phyloP scores from a whole-genome alignment of 2,113 vertebrate species.

The Pelodiscus sinensis region DNA sequence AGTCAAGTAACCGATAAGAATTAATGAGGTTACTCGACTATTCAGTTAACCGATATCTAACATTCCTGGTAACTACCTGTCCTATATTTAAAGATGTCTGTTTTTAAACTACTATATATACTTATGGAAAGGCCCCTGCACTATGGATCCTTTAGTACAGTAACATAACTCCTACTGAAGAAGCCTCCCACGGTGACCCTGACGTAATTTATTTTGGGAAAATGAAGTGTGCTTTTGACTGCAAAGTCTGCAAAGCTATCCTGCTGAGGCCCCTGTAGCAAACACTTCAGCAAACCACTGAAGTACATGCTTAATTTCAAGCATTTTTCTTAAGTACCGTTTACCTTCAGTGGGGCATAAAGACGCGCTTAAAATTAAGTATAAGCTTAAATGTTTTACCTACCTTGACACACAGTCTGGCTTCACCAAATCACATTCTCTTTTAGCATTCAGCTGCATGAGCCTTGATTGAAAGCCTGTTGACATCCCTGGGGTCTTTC shows the following conservation, averaged over 20 bases:
- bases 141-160: background rate
- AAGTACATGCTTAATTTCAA: background rate
- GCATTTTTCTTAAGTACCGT: background rate
- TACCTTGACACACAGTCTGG: background rate
- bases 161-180: background rate
- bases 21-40: too few species aligned
- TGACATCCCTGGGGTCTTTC: background rate
- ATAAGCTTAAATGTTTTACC: accelerated
- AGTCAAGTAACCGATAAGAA: too few species aligned
- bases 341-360: background rate
- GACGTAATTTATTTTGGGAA: background rate
- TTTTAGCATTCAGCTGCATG: background rate
- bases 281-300: background rate
- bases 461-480: background rate
- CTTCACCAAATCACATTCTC: background rate
- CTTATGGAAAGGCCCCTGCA: background rate
- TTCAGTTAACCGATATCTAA: too few species aligned
- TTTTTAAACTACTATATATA: background rate
- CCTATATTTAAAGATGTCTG: background rate
- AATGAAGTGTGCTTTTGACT: background rate
- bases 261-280: background rate
- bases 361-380: background rate
- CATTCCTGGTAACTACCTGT: background rate
- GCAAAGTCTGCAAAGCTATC: background rate
- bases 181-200: background rate